Evolutionary conservation across 2,888 invertebrate species (phyloP).

Genomic region (Dyspetes luteomarginatus): DNA sequence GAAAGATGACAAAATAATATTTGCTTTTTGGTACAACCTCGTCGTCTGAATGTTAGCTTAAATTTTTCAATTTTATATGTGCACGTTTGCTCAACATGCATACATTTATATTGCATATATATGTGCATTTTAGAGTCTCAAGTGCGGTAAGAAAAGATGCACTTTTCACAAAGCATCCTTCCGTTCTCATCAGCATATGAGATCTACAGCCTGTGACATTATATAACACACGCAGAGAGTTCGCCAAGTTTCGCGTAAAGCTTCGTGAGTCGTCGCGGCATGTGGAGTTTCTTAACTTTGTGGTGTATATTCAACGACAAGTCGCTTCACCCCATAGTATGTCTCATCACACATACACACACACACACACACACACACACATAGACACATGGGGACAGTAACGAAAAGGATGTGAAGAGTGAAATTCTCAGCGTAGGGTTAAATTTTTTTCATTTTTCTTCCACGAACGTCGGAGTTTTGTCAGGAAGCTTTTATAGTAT

Average conservation of each 20-base stretch:
- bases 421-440: conserved; percentile 60
- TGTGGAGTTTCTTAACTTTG: conserved; percentile 69
- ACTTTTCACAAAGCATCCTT: background rate
- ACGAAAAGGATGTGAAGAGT: conserved; percentile 29
- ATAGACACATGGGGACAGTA: conserved; percentile 3
- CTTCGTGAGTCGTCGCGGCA: conserved; percentile 61
- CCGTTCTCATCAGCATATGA: conserved; percentile 59
- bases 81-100: too few relatives aligned
- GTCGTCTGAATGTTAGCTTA: background rate
- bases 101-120: background rate
- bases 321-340: conserved; percentile 31
- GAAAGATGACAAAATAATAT: background rate
- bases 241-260: conserved; percentile 56
- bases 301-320: conserved; percentile 38
- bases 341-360: conserved; percentile 5
- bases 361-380: background rate
- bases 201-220: conserved; percentile 14
- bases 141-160: background rate
- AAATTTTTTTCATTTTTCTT: conserved; percentile 70
- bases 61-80: too few relatives aligned
- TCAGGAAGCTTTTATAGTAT: conserved; percentile 1
- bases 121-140: background rate
- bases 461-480: conserved; percentile 56
- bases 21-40: background rate
- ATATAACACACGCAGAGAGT: conserved; percentile 10